Evolutionary conservation across 2,888 invertebrate species (phyloP), one percentile per base, ranked within the genome.

Genomic region (Callinectes sapidus): DNA sequence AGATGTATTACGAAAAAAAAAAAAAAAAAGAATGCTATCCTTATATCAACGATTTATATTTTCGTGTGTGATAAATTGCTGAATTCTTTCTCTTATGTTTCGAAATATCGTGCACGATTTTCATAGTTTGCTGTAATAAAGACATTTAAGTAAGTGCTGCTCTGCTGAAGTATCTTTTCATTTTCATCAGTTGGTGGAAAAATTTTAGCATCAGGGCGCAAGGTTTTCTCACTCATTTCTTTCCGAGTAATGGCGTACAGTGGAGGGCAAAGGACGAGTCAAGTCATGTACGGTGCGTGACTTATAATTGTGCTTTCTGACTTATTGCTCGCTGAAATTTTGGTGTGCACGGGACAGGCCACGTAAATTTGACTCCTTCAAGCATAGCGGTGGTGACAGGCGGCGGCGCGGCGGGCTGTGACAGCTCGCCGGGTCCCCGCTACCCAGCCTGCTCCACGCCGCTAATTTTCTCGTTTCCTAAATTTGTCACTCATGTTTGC

Each of bases 381-480:
- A 71, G 71, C 71, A 71, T 28, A 28, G 71, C 71, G 71, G 71
- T 28, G 71, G 71, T 71, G 71, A 71, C 71, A 71, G 71, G n/a
- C 71, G n/a, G n/a, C 28, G 71, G 71, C 71, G 71, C 71, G 28
- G 71, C 71, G 71, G 71, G 28, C 71, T n/a, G 28, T 71, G 71
- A 71, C 71, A 71, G 71, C 71, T n/a, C 71, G 71, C n/a, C 71
- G 71, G 71, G 71, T 28, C 71, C 71, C 71, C 71, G 71, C 71
- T 71, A 28, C 71, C 71, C 71, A 28, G 71, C 71, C 71, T 71
- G 71, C 71, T 3, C 71, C n/a, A 71, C 71, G 71, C 71, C 71
- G 71, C 10, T 28, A 28, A 28, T 71, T 48, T 61, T 61, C 71
- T 13, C 28, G 71, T 28, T 71, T 28, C 71, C n/a, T 71, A 28